phyloP scores from a whole-genome alignment of 2,113 vertebrate species.

The Misgurnus mizolepis region DNA sequence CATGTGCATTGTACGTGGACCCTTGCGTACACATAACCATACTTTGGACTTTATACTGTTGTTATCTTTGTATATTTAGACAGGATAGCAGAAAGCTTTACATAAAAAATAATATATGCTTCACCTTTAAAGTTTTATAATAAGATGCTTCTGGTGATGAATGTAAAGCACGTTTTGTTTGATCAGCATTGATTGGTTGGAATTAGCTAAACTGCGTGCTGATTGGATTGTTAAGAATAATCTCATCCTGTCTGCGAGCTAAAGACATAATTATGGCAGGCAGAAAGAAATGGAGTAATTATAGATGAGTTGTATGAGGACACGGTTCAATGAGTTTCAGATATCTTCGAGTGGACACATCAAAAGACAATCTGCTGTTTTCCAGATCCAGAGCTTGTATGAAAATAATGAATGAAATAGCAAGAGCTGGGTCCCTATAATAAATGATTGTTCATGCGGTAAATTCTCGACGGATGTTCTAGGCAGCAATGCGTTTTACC shows the following conservation, averaged over 20 bases:
- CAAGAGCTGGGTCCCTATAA: conserved; percentile 30
- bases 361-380: neutral
- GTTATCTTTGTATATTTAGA: too few species aligned
- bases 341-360: conserved; percentile 2
- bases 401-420: conserved; percentile 24
- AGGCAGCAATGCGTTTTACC: conserved; percentile 17
- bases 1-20: too few species aligned
- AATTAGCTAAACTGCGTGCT: neutral
- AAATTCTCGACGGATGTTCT: conserved; percentile 16
- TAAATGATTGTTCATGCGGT: conserved; percentile 25
- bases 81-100: too few species aligned
- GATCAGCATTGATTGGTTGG: neutral
- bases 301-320: neutral
- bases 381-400: neutral
- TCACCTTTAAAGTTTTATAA: neutral
- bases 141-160: neutral
- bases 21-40: too few species aligned
- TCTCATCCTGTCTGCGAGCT: neutral
- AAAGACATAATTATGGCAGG: conserved; percentile 18
- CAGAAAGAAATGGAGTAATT: conserved; percentile 24
- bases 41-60: too few species aligned
- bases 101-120: too few species aligned
- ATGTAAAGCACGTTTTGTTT: neutral
- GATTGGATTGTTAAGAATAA: neutral
- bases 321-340: neutral